Evolutionary conservation across 1,140 invertebrate species (phyloP).

Genomic region (Micrasema minimum): DNA sequence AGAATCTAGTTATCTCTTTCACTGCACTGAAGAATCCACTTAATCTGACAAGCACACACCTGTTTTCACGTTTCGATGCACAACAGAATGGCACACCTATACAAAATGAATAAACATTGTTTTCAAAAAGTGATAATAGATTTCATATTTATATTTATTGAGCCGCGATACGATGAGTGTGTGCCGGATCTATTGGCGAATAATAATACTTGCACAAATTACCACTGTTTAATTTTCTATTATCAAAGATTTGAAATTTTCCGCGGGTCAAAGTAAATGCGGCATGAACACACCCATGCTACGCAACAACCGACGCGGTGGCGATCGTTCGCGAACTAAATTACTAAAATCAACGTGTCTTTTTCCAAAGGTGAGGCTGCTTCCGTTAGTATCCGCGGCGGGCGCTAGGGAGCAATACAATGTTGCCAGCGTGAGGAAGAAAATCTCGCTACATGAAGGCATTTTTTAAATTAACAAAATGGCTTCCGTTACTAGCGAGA

Average conservation of each 20-base stretch:
- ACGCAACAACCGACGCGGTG: too few relatives aligned
- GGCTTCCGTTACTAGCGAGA: too few relatives aligned
- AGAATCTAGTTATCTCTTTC: slow-evolving; percentile 30
- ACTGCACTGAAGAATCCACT: slow-evolving; percentile 23
- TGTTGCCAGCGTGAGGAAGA: background rate
- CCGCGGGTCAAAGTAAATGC: background rate
- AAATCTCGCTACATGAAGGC: slow-evolving; percentile 7
- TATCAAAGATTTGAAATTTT: background rate
- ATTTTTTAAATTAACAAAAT: too few relatives aligned
- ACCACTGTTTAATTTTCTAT: slow-evolving; percentile 4
- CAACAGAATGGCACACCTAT: slow-evolving; percentile 30
- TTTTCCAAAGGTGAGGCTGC: slow-evolving; percentile 18
- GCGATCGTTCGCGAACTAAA: slow-evolving; percentile 24
- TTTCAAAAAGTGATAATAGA: slow-evolving; percentile 6
- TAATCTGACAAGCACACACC: slow-evolving; percentile 32
- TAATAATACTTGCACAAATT: background rate
- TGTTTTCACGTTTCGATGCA: slow-evolving; percentile 35
- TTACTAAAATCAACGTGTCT: slow-evolving; percentile 37
- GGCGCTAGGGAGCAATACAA: slow-evolving; percentile 11
- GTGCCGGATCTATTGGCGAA: background rate
- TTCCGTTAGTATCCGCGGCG: slow-evolving; percentile 15
- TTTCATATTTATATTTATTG: background rate
- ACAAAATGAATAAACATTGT: slow-evolving; percentile 19
- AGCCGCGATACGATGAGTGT: background rate
- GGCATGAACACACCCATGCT: background rate